Conservation (phyloP, 2,888 invertebrate genomes). For the Leptarthrus brevirostris region DNA sequence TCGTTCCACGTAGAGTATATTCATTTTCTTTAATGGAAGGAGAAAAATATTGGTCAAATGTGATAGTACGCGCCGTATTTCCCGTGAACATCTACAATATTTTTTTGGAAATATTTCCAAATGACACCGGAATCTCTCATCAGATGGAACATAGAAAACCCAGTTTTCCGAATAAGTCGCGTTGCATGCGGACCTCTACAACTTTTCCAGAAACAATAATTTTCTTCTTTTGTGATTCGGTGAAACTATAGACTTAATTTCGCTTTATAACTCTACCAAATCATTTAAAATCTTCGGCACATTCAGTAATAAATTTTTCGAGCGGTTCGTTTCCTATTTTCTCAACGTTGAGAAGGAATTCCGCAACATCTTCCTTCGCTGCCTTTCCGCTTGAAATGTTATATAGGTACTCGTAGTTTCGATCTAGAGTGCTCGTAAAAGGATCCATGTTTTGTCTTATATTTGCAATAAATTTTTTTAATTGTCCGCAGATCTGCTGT, state of each 20-base stretch:
- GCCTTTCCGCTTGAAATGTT: constrained; percentile 58
- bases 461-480: no score
- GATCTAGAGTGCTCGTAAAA: no score
- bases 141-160: constrained; percentile 57
- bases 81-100: constrained; percentile 53
- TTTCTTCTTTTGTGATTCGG: constrained; percentile 42
- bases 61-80: no score
- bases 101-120: constrained; percentile 57
- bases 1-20: no score
- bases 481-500: no score
- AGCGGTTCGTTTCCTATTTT: constrained; percentile 52
- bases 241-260: constrained; percentile 56
- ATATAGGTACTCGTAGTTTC: constrained; percentile 47
- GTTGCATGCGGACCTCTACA: constrained; percentile 57
- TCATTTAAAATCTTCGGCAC: constrained; percentile 54
- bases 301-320: constrained; percentile 57
- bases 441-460: no score
- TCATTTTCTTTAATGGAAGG: no score
- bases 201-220: constrained; percentile 56
- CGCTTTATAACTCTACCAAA: constrained; percentile 57
- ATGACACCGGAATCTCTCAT: constrained; percentile 57
- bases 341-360: constrained; percentile 57
- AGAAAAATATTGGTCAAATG: no score
- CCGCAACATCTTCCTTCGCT: constrained; percentile 54
- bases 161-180: constrained; percentile 59